These are phyloP conservation scores for Pseudachorutes palmiensis DNA, from an alignment of 1,140 invertebrate genomes.

Conservation along the genomic window DNA sequence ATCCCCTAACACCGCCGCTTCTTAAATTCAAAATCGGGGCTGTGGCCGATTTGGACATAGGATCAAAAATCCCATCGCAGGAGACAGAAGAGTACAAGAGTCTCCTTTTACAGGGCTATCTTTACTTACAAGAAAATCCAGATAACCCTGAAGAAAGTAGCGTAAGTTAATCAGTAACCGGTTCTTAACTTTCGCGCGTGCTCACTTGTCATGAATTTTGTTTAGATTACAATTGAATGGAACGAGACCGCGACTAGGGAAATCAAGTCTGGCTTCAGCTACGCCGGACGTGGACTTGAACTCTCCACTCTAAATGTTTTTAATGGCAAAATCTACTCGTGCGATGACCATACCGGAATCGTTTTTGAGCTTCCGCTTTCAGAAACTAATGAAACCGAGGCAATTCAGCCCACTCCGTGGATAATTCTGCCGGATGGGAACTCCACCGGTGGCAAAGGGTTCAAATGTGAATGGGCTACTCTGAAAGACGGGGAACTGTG, in stretches of 20 bases:
- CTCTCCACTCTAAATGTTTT: slow-evolving; percentile 91
- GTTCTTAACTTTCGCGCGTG: background rate
- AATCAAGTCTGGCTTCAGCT: slow-evolving; percentile 60
- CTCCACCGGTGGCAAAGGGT: slow-evolving; percentile 52
- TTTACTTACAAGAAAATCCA: slow-evolving; percentile 42
- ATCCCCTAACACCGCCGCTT: slow-evolving; percentile 21
- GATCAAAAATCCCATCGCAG: slow-evolving; percentile 58
- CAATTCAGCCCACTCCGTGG: slow-evolving; percentile 68
- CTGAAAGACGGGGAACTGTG: slow-evolving; percentile 82
- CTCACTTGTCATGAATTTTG: slow-evolving; percentile 34
- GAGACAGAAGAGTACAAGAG: slow-evolving; percentile 60
- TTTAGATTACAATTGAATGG: slow-evolving; percentile 60
- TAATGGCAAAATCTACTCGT: slow-evolving; percentile 78
- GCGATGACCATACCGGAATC: slow-evolving; percentile 94
- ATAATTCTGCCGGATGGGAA: slow-evolving; percentile 74
- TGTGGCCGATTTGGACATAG: slow-evolving; percentile 81
- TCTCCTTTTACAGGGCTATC: slow-evolving; percentile 64
- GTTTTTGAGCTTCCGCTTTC: slow-evolving; percentile 61
- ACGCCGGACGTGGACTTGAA: slow-evolving; percentile 92
- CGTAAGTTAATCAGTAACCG: slow-evolving; percentile 14
- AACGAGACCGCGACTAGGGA: slow-evolving; percentile 51
- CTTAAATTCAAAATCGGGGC: slow-evolving; percentile 70
- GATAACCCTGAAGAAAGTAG: slow-evolving; percentile 20
- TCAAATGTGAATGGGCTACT: slow-evolving; percentile 96
- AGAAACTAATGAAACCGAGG: slow-evolving; percentile 40